phyloP scores from a whole-genome alignment of 2,113 vertebrate species.

The Lasiurus cinereus region DNA sequence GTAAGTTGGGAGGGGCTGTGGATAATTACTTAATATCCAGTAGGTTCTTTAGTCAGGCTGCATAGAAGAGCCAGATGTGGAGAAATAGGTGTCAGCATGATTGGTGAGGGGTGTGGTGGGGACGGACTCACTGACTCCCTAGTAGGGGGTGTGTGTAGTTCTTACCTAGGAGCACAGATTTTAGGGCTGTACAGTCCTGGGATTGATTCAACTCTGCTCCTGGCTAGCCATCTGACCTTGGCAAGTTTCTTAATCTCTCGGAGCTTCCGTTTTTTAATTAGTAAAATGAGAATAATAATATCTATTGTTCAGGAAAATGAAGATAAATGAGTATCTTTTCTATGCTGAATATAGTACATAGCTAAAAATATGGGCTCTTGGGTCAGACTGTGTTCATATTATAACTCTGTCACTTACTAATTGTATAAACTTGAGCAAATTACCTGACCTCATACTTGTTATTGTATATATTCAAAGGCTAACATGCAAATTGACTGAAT shows the following conservation, averaged over 20 bases:
- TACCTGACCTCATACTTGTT: background rate
- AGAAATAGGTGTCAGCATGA: background rate
- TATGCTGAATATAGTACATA: background rate
- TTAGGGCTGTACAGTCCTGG: background rate
- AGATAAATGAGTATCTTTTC: background rate
- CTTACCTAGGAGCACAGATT: background rate
- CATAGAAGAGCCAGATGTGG: background rate
- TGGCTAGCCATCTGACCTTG: background rate
- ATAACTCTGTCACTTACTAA: background rate
- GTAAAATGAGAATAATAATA: slow-evolving; percentile 15
- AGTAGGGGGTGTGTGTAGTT: background rate
- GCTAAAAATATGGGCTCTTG: background rate
- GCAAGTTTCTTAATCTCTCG: background rate
- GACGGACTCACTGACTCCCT: background rate
- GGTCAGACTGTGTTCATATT: background rate
- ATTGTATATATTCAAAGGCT: no score
- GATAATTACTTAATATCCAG: slow-evolving; percentile 24
- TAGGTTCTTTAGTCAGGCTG: background rate
- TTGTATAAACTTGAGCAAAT: background rate
- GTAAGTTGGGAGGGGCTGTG: background rate
- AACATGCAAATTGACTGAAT: no score
- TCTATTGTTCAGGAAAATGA: background rate
- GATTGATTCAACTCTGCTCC: background rate
- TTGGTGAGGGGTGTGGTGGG: background rate
- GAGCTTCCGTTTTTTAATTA: slow-evolving; percentile 10